Evolutionary conservation across 2,888 invertebrate genomes (phyloP).

Genomic region (Eilema caniola): DNA sequence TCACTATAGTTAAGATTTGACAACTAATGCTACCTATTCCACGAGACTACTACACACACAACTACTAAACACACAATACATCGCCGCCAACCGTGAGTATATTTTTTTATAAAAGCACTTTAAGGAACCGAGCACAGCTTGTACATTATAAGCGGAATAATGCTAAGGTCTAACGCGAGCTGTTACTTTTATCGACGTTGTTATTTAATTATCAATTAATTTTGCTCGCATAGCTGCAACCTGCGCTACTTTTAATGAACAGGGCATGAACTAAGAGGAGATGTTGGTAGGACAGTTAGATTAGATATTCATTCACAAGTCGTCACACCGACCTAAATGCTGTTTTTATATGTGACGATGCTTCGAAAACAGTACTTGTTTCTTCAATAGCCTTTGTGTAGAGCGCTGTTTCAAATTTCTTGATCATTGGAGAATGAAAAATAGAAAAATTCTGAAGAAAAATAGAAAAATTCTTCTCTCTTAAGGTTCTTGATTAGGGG

Average conservation of each 20-base stretch:
- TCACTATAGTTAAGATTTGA: neutral
- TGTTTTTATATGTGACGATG: too few species aligned
- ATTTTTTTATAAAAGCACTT: constrained; percentile 56
- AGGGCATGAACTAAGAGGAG: neutral
- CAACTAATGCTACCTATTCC: constrained; percentile 44
- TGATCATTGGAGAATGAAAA: too few species aligned
- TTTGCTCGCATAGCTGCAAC: too few species aligned
- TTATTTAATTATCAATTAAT: neutral
- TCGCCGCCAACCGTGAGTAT: constrained; percentile 80
- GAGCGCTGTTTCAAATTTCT: too few species aligned
- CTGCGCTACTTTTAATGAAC: neutral
- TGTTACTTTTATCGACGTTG: neutral
- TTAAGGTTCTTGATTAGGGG: too few species aligned
- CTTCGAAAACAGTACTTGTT: too few species aligned
- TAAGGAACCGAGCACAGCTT: constrained; percentile 64
- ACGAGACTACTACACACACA: constrained; percentile 74
- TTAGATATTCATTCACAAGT: too few species aligned
- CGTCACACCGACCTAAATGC: too few species aligned
- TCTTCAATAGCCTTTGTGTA: too few species aligned
- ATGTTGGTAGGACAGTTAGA: neutral
- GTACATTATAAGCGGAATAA: constrained; percentile 44
- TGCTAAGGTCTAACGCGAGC: constrained; percentile 17
- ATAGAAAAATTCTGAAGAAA: too few species aligned
- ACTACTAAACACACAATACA: constrained; percentile 66
- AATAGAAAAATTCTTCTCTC: too few species aligned